Conservation (phyloP, 2,113 vertebrate species). For the Suricata suricatta region DNA sequence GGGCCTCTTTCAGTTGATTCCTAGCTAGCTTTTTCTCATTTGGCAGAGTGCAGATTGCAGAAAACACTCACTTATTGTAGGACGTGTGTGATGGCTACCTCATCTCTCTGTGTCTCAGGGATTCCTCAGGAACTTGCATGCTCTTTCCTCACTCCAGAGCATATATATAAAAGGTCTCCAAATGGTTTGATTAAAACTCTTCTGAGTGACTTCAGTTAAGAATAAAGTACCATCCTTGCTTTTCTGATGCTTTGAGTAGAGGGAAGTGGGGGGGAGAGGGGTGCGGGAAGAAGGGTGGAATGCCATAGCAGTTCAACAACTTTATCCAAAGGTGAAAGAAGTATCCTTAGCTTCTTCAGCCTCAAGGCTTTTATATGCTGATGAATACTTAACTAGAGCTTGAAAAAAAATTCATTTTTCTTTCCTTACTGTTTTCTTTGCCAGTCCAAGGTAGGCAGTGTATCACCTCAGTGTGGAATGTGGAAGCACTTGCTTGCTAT, state of each 20-base stretch:
- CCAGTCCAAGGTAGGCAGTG: constrained; percentile 45
- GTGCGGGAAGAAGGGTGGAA: neutral
- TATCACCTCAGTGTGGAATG: constrained; percentile 69
- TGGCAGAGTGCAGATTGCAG: neutral
- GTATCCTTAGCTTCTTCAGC: neutral
- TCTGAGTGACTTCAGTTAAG: neutral
- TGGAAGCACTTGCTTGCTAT: constrained; percentile 52
- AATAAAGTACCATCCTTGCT: no score
- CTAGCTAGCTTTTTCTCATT: neutral
- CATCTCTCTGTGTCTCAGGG: neutral
- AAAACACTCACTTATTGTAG: neutral
- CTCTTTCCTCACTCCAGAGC: neutral
- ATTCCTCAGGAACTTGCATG: neutral
- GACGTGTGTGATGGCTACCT: neutral
- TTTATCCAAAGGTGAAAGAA: neutral
- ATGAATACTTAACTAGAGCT: neutral
- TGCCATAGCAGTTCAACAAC: neutral
- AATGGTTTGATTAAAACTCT: neutral
- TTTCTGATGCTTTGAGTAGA: neutral
- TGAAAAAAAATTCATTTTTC: constrained; percentile 40
- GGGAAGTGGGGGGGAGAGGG: no score
- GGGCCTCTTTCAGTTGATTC: neutral
- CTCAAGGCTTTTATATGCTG: neutral
- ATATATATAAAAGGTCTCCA: neutral
- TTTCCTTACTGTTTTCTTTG: constrained; percentile 46